Conservation (phyloP, 2,113 vertebrate species). For the Rutilus rutilus region DNA sequence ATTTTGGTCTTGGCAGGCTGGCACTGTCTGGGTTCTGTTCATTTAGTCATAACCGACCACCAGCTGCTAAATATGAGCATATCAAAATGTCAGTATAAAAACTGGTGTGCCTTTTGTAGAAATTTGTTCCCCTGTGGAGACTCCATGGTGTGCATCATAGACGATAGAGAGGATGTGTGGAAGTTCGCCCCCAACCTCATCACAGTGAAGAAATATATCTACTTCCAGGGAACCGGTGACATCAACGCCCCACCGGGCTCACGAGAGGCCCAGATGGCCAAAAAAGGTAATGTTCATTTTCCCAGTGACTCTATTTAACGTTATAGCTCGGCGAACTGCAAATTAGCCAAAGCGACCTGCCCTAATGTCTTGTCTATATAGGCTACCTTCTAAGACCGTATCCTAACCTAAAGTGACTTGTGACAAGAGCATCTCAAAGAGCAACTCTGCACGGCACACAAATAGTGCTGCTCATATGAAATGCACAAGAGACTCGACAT, state of each 20-base stretch:
- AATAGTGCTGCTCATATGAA: no score
- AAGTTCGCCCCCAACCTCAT: conserved; percentile 98
- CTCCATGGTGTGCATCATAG: conserved; percentile 98
- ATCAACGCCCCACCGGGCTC: conserved; percentile 91
- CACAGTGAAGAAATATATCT: conserved; percentile 97
- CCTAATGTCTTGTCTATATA: background rate
- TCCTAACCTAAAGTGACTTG: no score
- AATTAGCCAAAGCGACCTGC: background rate
- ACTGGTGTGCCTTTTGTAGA: conserved; percentile 68
- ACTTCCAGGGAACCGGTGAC: conserved; percentile 95
- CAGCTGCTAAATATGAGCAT: conserved; percentile 7
- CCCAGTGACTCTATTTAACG: background rate
- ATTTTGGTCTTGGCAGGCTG: conserved; percentile 21
- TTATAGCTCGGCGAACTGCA: background rate
- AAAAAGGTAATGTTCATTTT: conserved; percentile 77
- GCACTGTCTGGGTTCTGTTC: background rate
- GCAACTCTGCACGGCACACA: no score
- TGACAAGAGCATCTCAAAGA: no score
- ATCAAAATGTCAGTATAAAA: conserved; percentile 8
- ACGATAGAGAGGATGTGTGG: conserved; percentile 98
- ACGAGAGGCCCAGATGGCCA: conserved; percentile 82
- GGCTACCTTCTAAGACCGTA: no score
- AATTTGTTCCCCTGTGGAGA: conserved; percentile 98
- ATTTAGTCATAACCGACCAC: background rate
- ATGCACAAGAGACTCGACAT: no score